Conservation (phyloP, 2,797 vertebrate genomes). For the Betta splendens region DNA sequence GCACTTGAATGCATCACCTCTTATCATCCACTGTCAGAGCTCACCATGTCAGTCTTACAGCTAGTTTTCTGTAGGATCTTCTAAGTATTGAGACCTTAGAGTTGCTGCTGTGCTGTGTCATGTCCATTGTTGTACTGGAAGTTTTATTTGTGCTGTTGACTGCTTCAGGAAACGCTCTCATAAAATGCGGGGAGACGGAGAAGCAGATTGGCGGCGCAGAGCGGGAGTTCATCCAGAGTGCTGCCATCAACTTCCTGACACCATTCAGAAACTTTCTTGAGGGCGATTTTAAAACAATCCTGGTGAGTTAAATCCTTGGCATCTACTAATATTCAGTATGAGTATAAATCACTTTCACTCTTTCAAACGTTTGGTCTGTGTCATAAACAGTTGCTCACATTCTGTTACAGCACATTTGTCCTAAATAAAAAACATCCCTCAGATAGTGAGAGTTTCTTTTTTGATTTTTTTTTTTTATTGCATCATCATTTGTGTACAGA, state of each 20-base stretch:
- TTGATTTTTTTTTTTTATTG: slow-evolving; percentile 8
- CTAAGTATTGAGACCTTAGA: not conserved
- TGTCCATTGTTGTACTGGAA: slow-evolving; percentile 6
- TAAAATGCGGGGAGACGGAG: slow-evolving; percentile 97
- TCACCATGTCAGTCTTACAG: not conserved
- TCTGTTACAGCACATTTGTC: not conserved
- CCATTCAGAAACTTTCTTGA: slow-evolving; percentile 97
- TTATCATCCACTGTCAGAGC: not conserved
- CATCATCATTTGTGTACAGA: slow-evolving; percentile 79
- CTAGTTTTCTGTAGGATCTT: not conserved
- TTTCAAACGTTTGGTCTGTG: too few relatives aligned
- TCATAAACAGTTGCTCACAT: too few relatives aligned
- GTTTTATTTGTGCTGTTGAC: slow-evolving; percentile 24
- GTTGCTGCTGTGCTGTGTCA: not conserved
- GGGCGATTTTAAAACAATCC: slow-evolving; percentile 98
- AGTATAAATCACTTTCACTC: too few relatives aligned
- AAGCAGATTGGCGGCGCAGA: slow-evolving; percentile 95
- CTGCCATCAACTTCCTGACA: slow-evolving; percentile 97
- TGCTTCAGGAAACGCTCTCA: slow-evolving; percentile 91
- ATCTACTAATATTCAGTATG: not conserved
- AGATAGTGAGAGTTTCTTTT: not conserved
- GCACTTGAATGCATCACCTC: too few relatives aligned
- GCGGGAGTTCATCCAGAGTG: slow-evolving; percentile 93
- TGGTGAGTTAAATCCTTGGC: slow-evolving; percentile 83
- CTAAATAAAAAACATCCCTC: not conserved